These are phyloP conservation scores for Oreochromis spilurus DNA, from an alignment of 2,113 vertebrate genomes.

Conservation along the genomic window DNA sequence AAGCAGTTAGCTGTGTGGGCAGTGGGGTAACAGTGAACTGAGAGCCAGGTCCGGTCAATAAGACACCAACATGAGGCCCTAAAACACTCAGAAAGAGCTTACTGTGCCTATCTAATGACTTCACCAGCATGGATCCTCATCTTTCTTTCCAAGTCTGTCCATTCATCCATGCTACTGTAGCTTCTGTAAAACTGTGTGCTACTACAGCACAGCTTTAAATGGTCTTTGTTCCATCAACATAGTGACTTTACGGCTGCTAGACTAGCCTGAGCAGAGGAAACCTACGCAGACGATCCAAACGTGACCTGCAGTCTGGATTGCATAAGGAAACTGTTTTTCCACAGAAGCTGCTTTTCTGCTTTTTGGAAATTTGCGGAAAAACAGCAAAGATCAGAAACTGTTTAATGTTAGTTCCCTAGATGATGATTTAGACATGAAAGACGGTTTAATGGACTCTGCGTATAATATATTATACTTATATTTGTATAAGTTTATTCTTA, in stretches of 20 bases:
- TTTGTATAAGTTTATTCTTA: not conserved
- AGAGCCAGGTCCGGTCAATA: not conserved
- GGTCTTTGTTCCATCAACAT: conserved; percentile 22
- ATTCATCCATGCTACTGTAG: not conserved
- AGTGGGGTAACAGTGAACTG: not conserved
- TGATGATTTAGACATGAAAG: not conserved
- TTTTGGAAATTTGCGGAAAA: not conserved
- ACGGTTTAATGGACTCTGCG: not conserved
- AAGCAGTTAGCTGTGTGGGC: conserved; percentile 1
- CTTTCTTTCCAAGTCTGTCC: not conserved
- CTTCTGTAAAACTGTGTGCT: not conserved
- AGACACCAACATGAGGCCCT: conserved; percentile 12
- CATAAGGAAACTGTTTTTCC: conserved; percentile 4
- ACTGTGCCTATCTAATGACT: conserved; percentile 16
- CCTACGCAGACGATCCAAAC: conserved; percentile 9
- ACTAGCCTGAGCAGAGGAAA: conserved; percentile 1
- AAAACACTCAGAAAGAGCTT: not conserved
- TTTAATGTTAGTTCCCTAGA: not conserved
- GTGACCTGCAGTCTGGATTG: not conserved
- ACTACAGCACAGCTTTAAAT: not conserved
- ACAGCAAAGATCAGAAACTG: not conserved
- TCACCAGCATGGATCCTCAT: conserved; percentile 13
- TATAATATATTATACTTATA: not conserved
- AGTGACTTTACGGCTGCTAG: conserved; percentile 19
- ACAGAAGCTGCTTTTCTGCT: not conserved